Conservation (phyloP, 2,113 vertebrate species). For the Nycticebus coucang region DNA sequence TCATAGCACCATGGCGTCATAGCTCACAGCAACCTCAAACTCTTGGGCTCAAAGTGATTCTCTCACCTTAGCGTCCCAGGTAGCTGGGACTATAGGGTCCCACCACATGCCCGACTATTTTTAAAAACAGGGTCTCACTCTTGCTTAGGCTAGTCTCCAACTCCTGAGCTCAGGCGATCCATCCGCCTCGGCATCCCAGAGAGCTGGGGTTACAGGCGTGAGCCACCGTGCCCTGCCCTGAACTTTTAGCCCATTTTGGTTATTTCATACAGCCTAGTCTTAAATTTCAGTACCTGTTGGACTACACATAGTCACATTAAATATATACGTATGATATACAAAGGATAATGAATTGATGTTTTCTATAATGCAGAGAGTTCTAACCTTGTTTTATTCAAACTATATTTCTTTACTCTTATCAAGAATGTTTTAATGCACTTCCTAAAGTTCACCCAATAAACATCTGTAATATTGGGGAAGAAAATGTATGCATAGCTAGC, state of each 20-base stretch:
- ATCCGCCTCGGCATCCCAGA: too few species aligned
- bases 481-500: not conserved
- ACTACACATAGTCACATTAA: conserved; percentile 35
- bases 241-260: not conserved
- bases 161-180: too few species aligned
- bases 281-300: conserved; percentile 23
- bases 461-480: not conserved
- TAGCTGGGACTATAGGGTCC: too few species aligned
- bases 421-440: not conserved
- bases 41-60: too few species aligned
- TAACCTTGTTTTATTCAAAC: conserved; percentile 44
- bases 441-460: conserved; percentile 4
- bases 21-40: too few species aligned
- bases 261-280: not conserved
- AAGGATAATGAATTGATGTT: conserved; percentile 64
- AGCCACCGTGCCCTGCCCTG: too few species aligned
- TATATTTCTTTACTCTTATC: not conserved
- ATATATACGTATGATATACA: conserved; percentile 68
- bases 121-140: too few species aligned
- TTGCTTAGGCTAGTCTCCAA: too few species aligned
- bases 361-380: conserved; percentile 44
- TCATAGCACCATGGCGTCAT: too few species aligned
- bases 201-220: too few species aligned
- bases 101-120: too few species aligned
- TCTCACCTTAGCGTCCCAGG: too few species aligned